Evolutionary conservation across 2,797 vertebrate species (phyloP), one percentile per base, ranked within the genome.

Genomic region (Chelon labrosus): DNA sequence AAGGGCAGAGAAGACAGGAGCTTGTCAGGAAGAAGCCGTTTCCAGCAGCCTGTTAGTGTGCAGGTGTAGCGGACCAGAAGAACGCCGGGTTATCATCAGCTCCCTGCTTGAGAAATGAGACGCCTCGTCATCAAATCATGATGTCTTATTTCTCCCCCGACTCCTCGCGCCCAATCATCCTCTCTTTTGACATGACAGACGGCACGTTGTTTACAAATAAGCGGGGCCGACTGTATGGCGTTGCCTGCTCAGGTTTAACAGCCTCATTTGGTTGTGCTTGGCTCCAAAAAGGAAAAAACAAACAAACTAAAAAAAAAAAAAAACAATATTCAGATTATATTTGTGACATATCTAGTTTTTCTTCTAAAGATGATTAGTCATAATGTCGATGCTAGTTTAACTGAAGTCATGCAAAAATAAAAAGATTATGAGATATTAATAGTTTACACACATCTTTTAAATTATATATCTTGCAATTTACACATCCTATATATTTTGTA

Each of bases 51-150:
- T 78, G 86, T 90, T 87, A 89, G 85, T 73, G 82, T 85, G 80
- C 90, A 92, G 87, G 89, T 91, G 90, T 85, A 92, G 77, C 89
- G 65, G 88, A 91, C 88, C 88, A 86, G 87, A 89, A 91, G 88
- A 87, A 88, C 74, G 78, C 77, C 90, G 78, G 89, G 90, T 90
- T 91, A 91, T 91, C 92, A 82, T 80, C 83, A 73, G 83, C 88
- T 83, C 75, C 69, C 60, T 77, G 85, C 86, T 72, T 83, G 80
- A 86, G 89, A 84, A 91, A 88, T 85, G 89, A 93, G 88, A 90
- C 71, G 61, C 80, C 79, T 85, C 82, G 47, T 87, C 86, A 86
- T 90, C 82, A 74, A 83, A 70, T 85, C 79, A 63, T 88, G 79
- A 88, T 85, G 84, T 89, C 85, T 91, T 78, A 85, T 89, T 85